Evolutionary conservation across 1,140 invertebrate genomes (phyloP).

Genomic region (Sarcophaga peregrina): DNA sequence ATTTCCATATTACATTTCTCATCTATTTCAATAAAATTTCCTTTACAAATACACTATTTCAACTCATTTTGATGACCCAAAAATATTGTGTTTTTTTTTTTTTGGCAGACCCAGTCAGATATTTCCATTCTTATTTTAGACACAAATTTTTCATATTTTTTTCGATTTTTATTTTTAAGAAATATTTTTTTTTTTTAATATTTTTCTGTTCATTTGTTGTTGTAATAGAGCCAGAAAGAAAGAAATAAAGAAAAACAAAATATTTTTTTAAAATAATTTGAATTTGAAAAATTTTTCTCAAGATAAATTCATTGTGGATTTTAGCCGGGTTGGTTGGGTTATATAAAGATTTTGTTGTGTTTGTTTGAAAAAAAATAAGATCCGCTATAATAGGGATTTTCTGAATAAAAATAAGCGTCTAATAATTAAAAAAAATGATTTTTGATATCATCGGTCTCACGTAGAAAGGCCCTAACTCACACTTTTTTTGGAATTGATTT

Average conservation of each 20-base stretch:
- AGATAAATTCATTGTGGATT: background rate
- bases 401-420: too few relatives aligned
- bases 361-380: background rate
- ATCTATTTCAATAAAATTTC: too few relatives aligned
- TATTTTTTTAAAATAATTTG: background rate
- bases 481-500: too few relatives aligned
- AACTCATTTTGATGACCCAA: conserved; percentile 3
- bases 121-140: too few relatives aligned
- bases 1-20: too few relatives aligned
- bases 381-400: conserved; percentile 1
- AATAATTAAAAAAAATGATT: too few relatives aligned
- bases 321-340: background rate
- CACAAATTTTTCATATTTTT: background rate
- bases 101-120: too few relatives aligned
- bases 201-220: conserved; percentile 21
- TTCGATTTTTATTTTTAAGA: background rate
- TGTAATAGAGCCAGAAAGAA: conserved; percentile 20
- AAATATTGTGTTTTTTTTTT: background rate
- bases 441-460: too few relatives aligned
- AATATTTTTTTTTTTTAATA: conserved; percentile 24
- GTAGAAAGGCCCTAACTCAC: too few relatives aligned
- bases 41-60: too few relatives aligned
- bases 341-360: background rate
- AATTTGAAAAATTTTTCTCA: background rate
- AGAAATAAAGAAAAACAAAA: conserved; percentile 29